Conservation (phyloP, 2,113 vertebrate genomes). For the Mesoclemmys tuberculata region DNA sequence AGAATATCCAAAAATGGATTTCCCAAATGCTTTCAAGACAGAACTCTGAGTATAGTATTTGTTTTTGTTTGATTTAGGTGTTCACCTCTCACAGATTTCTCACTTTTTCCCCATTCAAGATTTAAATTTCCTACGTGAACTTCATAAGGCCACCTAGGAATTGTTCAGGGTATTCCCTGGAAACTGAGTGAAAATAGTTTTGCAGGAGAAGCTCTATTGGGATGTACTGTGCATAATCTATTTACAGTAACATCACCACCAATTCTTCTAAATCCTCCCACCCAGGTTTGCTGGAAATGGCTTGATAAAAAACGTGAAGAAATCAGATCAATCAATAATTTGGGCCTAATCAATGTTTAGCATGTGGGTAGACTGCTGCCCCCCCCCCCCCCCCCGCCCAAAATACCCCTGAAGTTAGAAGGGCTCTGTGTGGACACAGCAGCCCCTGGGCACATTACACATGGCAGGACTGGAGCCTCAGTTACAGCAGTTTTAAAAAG, state of each 20-base stretch:
- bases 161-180: background rate
- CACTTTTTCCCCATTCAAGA: background rate
- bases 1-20: background rate
- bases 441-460: background rate
- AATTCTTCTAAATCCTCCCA: background rate
- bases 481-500: constrained; percentile 2
- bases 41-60: background rate
- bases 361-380: background rate
- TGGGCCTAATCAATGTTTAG: constrained; percentile 27
- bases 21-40: background rate
- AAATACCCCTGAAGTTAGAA: background rate
- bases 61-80: background rate
- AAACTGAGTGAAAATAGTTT: background rate
- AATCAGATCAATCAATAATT: constrained; percentile 29
- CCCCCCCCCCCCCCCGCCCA: background rate
- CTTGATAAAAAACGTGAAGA: background rate
- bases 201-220: background rate
- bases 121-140: constrained; percentile 28
- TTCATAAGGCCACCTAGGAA: background rate
- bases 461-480: background rate
- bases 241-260: constrained; percentile 3
- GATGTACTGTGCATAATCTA: constrained; percentile 4
- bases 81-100: background rate
- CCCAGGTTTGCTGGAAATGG: background rate
- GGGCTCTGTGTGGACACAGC: background rate